Evolutionary conservation across 2,888 invertebrate genomes (phyloP).

Genomic region (Eristalis pertinax): DNA sequence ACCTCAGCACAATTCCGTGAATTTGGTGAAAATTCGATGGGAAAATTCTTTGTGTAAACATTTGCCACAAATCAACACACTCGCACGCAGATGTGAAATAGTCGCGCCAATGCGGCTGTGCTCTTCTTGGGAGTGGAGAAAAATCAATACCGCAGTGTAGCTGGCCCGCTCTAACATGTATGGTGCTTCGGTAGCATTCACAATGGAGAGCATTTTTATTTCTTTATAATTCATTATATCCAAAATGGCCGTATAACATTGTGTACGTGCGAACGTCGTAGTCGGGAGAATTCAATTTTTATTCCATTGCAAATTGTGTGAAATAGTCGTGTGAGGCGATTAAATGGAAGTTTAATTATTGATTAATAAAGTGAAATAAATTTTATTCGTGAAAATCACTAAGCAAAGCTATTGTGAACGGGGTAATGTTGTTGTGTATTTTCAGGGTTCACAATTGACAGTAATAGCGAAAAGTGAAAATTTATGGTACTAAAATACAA

Average conservation of each 20-base stretch:
- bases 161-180: slow-evolving; percentile 15
- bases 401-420: slow-evolving; percentile 67
- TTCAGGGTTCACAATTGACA: slow-evolving; percentile 71
- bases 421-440: slow-evolving; percentile 68
- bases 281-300: slow-evolving; percentile 32
- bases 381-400: slow-evolving; percentile 50
- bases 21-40: not conserved
- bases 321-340: not conserved
- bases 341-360: slow-evolving; percentile 4
- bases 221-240: slow-evolving; percentile 60
- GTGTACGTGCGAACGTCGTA: slow-evolving; percentile 36
- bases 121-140: not conserved
- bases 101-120: not conserved
- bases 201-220: slow-evolving; percentile 71
- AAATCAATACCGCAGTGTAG: slow-evolving; percentile 41
- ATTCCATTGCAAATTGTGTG: slow-evolving; percentile 15
- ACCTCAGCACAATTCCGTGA: not conserved
- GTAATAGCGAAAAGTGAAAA: slow-evolving; percentile 42
- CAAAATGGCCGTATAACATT: slow-evolving; percentile 70
- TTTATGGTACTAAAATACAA: slow-evolving; percentile 21
- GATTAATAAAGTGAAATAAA: slow-evolving; percentile 45
- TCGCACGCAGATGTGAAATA: not conserved
- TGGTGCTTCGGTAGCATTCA: slow-evolving; percentile 60
- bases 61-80: slow-evolving; percentile 1
- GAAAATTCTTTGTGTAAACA: slow-evolving; percentile 43